Conservation (phyloP, 2,113 vertebrate species). For the Ornithorhynchus anatinus region DNA sequence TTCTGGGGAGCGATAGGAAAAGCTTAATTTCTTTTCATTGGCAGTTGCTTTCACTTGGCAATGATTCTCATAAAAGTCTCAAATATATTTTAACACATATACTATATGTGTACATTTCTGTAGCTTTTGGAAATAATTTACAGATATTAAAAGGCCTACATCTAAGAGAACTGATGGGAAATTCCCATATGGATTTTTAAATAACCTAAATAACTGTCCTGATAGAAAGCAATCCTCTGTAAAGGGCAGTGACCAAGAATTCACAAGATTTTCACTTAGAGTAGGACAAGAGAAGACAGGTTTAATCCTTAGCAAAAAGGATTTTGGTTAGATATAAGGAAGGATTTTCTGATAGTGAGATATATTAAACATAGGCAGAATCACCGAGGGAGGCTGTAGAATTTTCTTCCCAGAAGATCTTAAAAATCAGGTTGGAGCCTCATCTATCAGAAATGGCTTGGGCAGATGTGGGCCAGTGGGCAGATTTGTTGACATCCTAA, state of each 20-base stretch:
- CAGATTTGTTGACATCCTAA: not conserved
- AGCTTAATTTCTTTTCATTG: conserved; percentile 19
- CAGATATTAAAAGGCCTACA: not conserved
- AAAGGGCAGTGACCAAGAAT: no score
- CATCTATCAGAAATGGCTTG: no score
- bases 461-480: not conserved
- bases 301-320: no score
- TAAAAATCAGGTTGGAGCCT: not conserved
- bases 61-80: conserved; percentile 10
- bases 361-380: not conserved
- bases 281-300: not conserved
- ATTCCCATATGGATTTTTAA: not conserved
- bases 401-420: not conserved
- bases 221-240: no score
- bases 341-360: not conserved
- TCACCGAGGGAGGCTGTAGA: not conserved
- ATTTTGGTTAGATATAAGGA: not conserved
- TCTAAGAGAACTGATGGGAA: not conserved
- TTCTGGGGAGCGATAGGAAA: not conserved
- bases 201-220: not conserved
- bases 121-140: conserved; percentile 5
- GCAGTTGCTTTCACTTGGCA: not conserved
- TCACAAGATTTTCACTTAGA: no score
- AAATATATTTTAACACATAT: not conserved
- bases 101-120: not conserved